phyloP scores from a whole-genome alignment of 2,888 invertebrate genomes.

The Pyrochroa serraticornis region DNA sequence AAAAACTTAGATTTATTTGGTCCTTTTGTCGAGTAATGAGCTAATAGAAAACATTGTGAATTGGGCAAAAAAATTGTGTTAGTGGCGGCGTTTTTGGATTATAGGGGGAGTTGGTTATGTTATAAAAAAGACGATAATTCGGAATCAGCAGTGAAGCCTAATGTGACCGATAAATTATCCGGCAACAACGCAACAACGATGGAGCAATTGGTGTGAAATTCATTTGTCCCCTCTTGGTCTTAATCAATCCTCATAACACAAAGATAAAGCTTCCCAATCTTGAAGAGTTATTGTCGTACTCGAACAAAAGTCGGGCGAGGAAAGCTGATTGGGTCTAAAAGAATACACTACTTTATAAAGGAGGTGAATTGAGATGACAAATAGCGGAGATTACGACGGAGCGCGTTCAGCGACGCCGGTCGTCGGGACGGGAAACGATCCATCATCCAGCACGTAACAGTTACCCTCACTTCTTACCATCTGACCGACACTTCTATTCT shows the following conservation, averaged over 20 bases:
- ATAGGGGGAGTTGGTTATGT: constrained; percentile 4
- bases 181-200: constrained; percentile 53
- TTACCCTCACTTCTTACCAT: constrained; percentile 21
- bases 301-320: constrained; percentile 55
- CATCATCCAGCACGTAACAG: constrained; percentile 46
- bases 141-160: constrained; percentile 48
- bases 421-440: constrained; percentile 55
- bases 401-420: constrained; percentile 51
- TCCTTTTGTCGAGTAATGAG: constrained; percentile 11
- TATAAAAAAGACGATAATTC: constrained; percentile 52
- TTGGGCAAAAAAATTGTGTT: not conserved
- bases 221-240: constrained; percentile 55
- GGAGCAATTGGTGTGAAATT: constrained; percentile 57
- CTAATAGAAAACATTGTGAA: constrained; percentile 5
- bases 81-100: not conserved
- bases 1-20: not conserved
- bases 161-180: constrained; percentile 52
- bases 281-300: constrained; percentile 51
- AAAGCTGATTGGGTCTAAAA: constrained; percentile 56
- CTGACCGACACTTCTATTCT: constrained; percentile 17
- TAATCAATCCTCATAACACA: constrained; percentile 58
- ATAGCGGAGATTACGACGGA: constrained; percentile 54
- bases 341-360: constrained; percentile 56
- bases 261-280: constrained; percentile 55
- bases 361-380: constrained; percentile 58